phyloP scores from a whole-genome alignment of 2,797 vertebrate species.

The Lacerta bilineata region DNA sequence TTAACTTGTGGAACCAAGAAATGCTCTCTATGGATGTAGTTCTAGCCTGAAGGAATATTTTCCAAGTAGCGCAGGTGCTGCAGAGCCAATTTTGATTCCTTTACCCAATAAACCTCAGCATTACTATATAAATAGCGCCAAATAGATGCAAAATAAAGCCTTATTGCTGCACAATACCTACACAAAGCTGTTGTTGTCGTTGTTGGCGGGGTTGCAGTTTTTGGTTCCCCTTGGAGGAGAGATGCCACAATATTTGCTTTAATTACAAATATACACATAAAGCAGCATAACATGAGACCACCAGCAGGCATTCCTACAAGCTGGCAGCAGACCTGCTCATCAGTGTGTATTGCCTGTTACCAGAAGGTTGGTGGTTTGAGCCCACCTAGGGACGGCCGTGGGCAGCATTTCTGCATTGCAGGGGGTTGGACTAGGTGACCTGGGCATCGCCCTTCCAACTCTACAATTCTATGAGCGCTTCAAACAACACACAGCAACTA shows the following conservation, averaged over 20 bases:
- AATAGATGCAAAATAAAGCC: slow-evolving; percentile 32
- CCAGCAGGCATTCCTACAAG: too few species aligned
- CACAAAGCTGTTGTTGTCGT: neutral
- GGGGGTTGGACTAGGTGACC: too few species aligned
- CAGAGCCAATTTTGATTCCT: neutral
- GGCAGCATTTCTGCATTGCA: too few species aligned
- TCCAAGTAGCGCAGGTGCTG: neutral
- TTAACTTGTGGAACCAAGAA: neutral
- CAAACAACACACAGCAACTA: neutral
- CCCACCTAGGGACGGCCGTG: too few species aligned
- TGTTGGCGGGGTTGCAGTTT: neutral
- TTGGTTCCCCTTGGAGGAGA: neutral
- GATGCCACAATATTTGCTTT: neutral
- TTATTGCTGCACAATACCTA: neutral
- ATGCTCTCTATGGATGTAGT: slow-evolving; percentile 7
- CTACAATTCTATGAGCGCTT: too few species aligned
- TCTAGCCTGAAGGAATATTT: neutral
- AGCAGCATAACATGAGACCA: too few species aligned
- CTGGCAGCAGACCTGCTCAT: too few species aligned
- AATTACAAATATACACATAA: too few species aligned
- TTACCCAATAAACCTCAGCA: neutral
- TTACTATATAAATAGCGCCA: slow-evolving; percentile 11
- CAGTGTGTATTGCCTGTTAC: too few species aligned
- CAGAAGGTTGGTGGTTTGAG: too few species aligned
- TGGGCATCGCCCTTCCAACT: too few species aligned